Conservation (phyloP, 2,888 invertebrate species). For the Sphaerophoria rueppellii region DNA sequence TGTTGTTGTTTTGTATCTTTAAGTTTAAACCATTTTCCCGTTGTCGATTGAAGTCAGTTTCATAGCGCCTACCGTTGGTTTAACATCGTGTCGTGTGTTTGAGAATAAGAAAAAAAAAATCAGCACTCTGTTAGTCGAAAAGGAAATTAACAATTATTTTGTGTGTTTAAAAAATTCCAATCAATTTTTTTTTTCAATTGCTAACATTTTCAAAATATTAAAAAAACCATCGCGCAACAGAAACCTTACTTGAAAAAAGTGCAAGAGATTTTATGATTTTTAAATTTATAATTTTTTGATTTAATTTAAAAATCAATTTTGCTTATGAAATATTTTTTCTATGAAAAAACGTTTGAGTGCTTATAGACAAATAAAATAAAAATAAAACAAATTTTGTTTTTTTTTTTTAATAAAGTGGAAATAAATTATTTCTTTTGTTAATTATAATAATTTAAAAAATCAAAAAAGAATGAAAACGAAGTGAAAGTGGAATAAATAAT, state of each 20-base stretch:
- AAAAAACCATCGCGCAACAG: constrained; percentile 53
- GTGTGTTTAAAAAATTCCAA: constrained; percentile 15
- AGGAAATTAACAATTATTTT: constrained; percentile 3
- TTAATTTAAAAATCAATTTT: constrained; percentile 42
- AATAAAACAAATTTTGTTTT: not conserved
- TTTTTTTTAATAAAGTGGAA: not conserved
- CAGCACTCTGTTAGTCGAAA: not conserved
- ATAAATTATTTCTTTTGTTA: not conserved
- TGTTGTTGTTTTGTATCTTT: constrained; percentile 32
- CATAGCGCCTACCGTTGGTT: constrained; percentile 80
- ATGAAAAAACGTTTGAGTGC: constrained; percentile 19
- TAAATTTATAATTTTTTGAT: constrained; percentile 31
- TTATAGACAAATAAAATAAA: constrained; percentile 28
- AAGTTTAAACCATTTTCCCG: constrained; percentile 72
- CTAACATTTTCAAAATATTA: not conserved
- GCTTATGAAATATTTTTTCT: constrained; percentile 7
- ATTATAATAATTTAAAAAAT: constrained; percentile 25
- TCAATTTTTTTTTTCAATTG: constrained; percentile 20
- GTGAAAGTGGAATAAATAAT: constrained; percentile 65
- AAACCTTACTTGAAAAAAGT: constrained; percentile 32
- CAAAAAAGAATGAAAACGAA: constrained; percentile 63
- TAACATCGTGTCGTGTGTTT: constrained; percentile 77
- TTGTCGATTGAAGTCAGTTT: constrained; percentile 76
- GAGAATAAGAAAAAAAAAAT: not conserved
- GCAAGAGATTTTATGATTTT: constrained; percentile 37